phyloP scores from a whole-genome alignment of 2,888 invertebrate genomes.

The Limnephilus rhombicus region DNA sequence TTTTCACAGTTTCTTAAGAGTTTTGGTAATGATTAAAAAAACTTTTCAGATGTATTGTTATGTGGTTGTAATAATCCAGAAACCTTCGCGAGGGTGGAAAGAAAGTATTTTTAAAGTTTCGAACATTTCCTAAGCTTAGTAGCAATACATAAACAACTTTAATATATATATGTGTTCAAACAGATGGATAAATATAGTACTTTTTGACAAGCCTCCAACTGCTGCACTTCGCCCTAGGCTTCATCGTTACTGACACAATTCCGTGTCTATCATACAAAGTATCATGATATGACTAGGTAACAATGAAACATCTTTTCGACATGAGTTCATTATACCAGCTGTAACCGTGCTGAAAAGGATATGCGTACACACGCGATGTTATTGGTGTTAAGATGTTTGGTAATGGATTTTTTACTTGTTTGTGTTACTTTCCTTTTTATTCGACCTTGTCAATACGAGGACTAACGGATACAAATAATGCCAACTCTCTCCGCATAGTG shows the following conservation, averaged over 20 bases:
- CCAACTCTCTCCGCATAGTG: constrained; percentile 21
- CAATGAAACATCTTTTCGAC: neutral
- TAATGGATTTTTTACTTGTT: constrained; percentile 10
- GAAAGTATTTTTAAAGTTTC: too few species aligned
- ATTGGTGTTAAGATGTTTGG: neutral
- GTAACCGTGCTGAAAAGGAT: neutral
- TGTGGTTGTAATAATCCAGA: too few species aligned
- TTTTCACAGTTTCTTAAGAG: too few species aligned
- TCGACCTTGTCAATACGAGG: neutral
- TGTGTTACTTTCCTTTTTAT: constrained; percentile 35
- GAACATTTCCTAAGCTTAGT: too few species aligned
- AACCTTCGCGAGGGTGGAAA: too few species aligned
- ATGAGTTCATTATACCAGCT: neutral
- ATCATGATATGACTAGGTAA: neutral
- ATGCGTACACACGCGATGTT: neutral
- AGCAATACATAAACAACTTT: too few species aligned
- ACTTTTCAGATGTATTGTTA: too few species aligned
- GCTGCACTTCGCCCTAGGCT: neutral
- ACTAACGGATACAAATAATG: constrained; percentile 8
- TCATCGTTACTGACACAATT: neutral
- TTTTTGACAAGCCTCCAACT: neutral
- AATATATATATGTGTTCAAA: neutral
- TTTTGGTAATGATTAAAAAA: too few species aligned
- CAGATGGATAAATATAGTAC: neutral
- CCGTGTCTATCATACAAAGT: neutral